Conservation (phyloP, 2,888 invertebrate species). For the Diarsia mendica region DNA sequence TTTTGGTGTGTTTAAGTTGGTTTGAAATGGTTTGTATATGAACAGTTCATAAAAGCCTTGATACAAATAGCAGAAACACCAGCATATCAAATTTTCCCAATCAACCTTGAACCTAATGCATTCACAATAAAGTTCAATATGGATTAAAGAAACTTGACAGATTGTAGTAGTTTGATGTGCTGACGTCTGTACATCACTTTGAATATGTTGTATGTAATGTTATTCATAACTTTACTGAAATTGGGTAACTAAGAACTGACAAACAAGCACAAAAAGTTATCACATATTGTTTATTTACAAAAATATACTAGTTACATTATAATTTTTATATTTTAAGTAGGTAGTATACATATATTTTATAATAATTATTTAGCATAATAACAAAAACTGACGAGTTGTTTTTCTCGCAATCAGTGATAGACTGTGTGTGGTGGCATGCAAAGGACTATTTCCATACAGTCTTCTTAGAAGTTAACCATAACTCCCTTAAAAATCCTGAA, state of each 20-base stretch:
- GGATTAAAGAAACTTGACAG: too few relatives aligned
- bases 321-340: constrained; percentile 6
- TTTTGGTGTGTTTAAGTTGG: background rate
- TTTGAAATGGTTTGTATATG: too few relatives aligned
- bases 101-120: too few relatives aligned
- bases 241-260: background rate
- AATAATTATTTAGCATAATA: constrained; percentile 28
- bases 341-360: constrained; percentile 16
- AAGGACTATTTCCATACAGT: constrained; percentile 10
- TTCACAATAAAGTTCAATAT: too few relatives aligned
- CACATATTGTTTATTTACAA: constrained; percentile 42
- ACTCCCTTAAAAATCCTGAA: constrained; percentile 10
- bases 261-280: background rate
- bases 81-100: too few relatives aligned
- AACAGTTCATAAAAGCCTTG: too few relatives aligned
- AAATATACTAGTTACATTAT: constrained; percentile 39
- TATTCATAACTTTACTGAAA: background rate
- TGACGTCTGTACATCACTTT: too few relatives aligned
- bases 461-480: background rate
- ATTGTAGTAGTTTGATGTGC: too few relatives aligned
- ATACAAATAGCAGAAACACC: too few relatives aligned
- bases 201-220: background rate
- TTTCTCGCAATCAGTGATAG: too few relatives aligned
- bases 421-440: background rate
- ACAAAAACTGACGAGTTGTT: constrained; percentile 6